A percentile compares a stretch with the other conserved stretches of the same genome.
Conservation (phyloP, 2,888 invertebrate species). For the Agrenia bidenticulata region DNA sequence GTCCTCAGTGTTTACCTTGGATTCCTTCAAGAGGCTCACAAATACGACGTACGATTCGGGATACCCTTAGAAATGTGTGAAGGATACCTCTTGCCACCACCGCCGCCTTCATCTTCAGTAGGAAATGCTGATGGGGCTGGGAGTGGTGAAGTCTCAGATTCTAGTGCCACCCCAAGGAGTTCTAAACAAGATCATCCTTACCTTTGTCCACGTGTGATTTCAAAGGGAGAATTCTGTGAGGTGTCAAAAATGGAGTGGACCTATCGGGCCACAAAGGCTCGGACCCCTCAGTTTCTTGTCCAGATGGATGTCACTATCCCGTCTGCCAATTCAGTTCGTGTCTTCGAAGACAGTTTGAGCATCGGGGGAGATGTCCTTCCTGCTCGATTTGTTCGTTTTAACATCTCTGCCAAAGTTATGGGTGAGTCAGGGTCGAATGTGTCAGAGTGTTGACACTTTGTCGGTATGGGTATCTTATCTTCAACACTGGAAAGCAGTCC, state of each 20-base stretch:
- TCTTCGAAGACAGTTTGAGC: conserved; percentile 46
- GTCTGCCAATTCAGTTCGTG: background rate
- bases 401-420: conserved; percentile 46
- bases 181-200: conserved; percentile 10
- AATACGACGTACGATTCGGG: conserved; percentile 45
- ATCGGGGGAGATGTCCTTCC: conserved; percentile 24
- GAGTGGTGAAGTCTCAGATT: no score
- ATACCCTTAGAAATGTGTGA: conserved; percentile 42
- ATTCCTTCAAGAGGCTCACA: conserved; percentile 48
- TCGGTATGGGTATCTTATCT: no score
- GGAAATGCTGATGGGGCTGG: conserved; percentile 6
- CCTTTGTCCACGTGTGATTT: conserved; percentile 11
- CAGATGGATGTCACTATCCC: conserved; percentile 26
- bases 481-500: no score
- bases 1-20: conserved; percentile 48
- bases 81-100: conserved; percentile 27
- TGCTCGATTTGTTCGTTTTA: conserved; percentile 38
- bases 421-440: conserved; percentile 43
- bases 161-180: no score
- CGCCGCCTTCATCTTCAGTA: conserved; percentile 16
- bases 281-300: conserved; percentile 12
- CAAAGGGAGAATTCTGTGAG: conserved; percentile 27
- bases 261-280: background rate
- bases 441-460: no score
- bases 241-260: conserved; percentile 34